Evolutionary conservation across 2,113 vertebrate species (phyloP), one percentile per base, ranked within the genome.

Genomic region (Crotalus viridis): DNA sequence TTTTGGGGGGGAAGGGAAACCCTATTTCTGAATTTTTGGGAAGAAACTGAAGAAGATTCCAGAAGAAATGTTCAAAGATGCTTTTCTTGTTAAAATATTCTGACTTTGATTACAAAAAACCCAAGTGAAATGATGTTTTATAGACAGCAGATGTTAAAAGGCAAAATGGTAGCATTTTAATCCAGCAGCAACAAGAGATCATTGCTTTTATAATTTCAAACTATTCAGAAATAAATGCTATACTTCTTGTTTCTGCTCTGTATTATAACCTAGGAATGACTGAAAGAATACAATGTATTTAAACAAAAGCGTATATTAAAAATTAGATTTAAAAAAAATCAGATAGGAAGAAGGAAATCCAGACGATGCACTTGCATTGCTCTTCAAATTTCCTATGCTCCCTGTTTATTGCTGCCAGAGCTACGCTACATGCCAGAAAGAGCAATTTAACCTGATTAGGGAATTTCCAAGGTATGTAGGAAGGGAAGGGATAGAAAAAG

Each of bases 41-140:
- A 95, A 95, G 89, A 95, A 93, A 91, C 56, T 48, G 95, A 91
- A 48, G 88, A 97, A 96, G 96, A 48, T 57, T 95, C 88, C 64
- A 95, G 90, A 51, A 95, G 89, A 96, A 96, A 95, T 94, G 92
- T 96, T 91, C 91, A 96, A 95, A 97, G 61, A 89, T 69, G 94
- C 92, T 33, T 89, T 93, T 59, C 87, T 95, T 95, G 46, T 96
- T 93, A 96, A 93, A 54, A 87, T 92, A 59, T 54, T 94, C 94
- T 95, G 93, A 96, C 95, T 95, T 94, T 95, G 95, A 96, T 96
- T 95, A 95, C 43, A 74, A 74, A 39, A 92, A 89, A 0, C 0
- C 74, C 81, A 88, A 96, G 94, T 43, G 90, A 96, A 96, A 81
- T 88, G 89, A 85, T 22, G 26, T 93, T 97, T 95, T 95, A 97